Evolutionary conservation across 2,113 vertebrate species (phyloP), one percentile per base, ranked within the genome.

Genomic region (Prunella fulvescens): DNA sequence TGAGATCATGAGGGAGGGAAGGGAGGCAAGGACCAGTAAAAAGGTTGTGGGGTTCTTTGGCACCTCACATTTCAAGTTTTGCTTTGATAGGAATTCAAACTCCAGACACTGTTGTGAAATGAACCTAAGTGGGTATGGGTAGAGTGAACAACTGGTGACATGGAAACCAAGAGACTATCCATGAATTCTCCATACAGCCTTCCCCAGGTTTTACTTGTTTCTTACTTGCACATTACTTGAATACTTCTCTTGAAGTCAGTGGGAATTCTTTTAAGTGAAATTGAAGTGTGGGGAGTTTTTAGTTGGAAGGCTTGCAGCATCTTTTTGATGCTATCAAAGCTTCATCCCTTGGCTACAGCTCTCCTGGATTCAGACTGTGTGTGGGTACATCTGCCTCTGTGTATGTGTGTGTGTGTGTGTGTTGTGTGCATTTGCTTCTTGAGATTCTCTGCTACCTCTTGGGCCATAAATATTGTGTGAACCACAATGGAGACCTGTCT

Each of bases 391-490:
- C 17, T 76, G 61, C 9, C 23, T 71, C 0, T n/a, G 4, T 26
- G 9, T 51, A 31, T 67, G 17, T 69, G 24, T 86, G 29, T 70
- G 22, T 61, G 39, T 50, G 13, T 60, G 28, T 56, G 4, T 22
- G 10, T 56, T 53, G 11, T 58, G n/a, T 54, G 20, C 8, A 17
- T 44, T 77, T 39, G 12, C 74, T 93, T 86, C 88, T 54, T 58
- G 57, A 70, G 86, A 67, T 64, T 83, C 71, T 71, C 74, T 93
- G 42, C 72, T 81, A 33, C 76, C 64, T 88, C 80, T 37, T 57
- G 90, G 65, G 57, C 77, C 48, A 67, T 94, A 94, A 96, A 92
- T 92, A 81, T 61, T 92, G 86, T 4, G 1, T 60, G 86, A 93
- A 45, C 56, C 53, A 53, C 64, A 81, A 31, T 0, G 2, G 56